Evolutionary conservation across 2,113 vertebrate species (phyloP), one percentile per base, ranked within the genome.

Genomic region (Peromyscus maniculatus): DNA sequence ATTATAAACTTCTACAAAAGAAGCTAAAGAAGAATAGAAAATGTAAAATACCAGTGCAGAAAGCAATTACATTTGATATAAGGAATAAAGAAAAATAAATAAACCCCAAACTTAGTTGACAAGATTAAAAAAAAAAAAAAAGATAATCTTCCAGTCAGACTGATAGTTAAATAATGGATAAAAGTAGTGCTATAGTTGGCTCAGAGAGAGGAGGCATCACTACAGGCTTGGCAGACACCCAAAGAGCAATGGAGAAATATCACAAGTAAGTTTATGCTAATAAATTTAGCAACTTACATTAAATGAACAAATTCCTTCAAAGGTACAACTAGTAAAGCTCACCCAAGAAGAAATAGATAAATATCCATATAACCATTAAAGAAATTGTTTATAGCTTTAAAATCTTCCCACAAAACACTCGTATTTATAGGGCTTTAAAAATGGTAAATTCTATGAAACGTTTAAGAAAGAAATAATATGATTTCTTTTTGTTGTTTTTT

Each of bases 201-300:
- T 39, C 26, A 80, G 77, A 95, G 22, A 95, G 46, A 69, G 19
- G 13, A 71, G 52, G 10, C 31, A 92, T 88, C 88, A 93, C 62
- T 67, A 92, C 67, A 79, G 28, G 80, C 67, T 75, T 75, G 36
- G 64, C 33, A 87, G 19, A 86, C 59, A 7, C 84, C 28, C 46
- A 91, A 95, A 91, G 55, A 95, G 86, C 43, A 95, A 67, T 80
- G 77, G 86, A 24, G 31, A 7, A 91, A 83, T 84, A 80, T 16
- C 82, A 72, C 89, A 33, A 84, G 77, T 0, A 87, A 72, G 24
- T 72, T 91, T 69, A 57, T 90, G 28, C 43, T 72, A 91, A 90
- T 77, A 95, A 83, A 89, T 80, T 77, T 93, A 82, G 74, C 89
- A 95, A 46, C 10, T 87, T 97, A 71, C n/a, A 95, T 72, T 64